Evolutionary conservation across 2,888 invertebrate genomes (phyloP).

Genomic region (Agrypnus murinus): DNA sequence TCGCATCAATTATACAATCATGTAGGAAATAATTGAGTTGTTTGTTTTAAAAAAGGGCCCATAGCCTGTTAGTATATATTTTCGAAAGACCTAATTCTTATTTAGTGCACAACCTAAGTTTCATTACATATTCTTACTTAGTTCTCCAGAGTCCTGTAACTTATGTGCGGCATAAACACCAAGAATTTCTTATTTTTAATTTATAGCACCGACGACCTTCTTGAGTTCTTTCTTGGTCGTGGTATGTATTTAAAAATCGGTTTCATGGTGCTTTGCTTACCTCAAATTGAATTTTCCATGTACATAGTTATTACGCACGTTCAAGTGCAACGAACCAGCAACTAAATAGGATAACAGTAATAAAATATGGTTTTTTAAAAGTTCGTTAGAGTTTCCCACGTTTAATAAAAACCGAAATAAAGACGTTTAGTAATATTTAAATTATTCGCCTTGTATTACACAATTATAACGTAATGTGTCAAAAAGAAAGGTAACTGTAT

Average conservation of each 20-base stretch:
- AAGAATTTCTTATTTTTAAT: too few relatives aligned
- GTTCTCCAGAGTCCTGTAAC: too few relatives aligned
- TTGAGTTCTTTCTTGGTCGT: neutral
- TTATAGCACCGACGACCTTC: conserved; percentile 10
- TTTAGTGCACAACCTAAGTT: too few relatives aligned
- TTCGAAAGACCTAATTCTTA: too few relatives aligned
- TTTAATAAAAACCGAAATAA: too few relatives aligned
- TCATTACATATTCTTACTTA: too few relatives aligned
- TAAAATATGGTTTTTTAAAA: conserved; percentile 5
- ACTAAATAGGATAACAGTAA: neutral
- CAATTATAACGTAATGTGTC: conserved; percentile 1
- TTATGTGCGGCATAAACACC: too few relatives aligned
- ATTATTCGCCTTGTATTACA: neutral
- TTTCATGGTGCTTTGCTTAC: neutral
- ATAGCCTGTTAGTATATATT: too few relatives aligned
- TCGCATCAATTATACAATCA: too few relatives aligned
- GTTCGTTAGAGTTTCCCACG: conserved; percentile 5
- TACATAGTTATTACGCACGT: conserved; percentile 7
- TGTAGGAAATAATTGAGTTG: too few relatives aligned
- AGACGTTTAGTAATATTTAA: neutral
- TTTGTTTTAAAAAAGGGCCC: too few relatives aligned
- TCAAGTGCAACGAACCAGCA: conserved; percentile 24
- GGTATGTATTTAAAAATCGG: conserved; percentile 7
- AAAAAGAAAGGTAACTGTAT: neutral
- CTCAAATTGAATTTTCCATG: neutral